Percentiles rank a stretch among this genome's conserved stretches.
Evolutionary conservation across 1,140 invertebrate genomes (phyloP).

Genomic region (Cecropterus lyciades): DNA sequence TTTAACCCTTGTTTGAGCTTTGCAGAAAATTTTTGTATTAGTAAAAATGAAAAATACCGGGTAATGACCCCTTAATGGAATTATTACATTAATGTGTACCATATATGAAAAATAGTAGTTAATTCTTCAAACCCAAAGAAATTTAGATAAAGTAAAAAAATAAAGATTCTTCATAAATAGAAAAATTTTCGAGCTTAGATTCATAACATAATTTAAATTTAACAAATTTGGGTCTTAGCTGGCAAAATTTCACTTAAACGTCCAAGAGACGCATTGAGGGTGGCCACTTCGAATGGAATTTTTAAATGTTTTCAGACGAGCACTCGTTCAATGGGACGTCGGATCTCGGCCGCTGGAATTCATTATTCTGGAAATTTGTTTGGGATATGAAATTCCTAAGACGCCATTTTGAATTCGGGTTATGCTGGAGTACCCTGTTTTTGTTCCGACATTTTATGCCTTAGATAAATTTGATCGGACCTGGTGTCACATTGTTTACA

Average conservation of each 20-base stretch:
- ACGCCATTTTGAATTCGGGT: slow-evolving; percentile 49
- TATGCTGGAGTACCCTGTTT: slow-evolving; percentile 45
- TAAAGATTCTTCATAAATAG: too few species aligned
- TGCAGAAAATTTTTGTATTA: background rate
- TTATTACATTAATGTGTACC: too few species aligned
- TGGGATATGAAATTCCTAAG: slow-evolving; percentile 68
- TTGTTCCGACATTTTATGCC: slow-evolving; percentile 34
- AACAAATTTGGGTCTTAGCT: background rate
- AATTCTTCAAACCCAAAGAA: too few species aligned
- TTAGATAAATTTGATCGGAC: slow-evolving; percentile 19
- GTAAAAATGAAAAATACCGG: too few species aligned
- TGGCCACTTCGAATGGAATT: slow-evolving; percentile 36
- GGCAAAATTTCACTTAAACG: background rate
- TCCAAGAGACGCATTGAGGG: slow-evolving; percentile 4
- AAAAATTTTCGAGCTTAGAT: too few species aligned
- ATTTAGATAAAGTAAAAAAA: too few species aligned
- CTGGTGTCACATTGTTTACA: background rate
- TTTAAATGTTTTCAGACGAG: slow-evolving; percentile 48
- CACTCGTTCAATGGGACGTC: slow-evolving; percentile 38
- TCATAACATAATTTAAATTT: background rate
- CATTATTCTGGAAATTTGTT: slow-evolving; percentile 60
- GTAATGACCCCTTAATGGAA: too few species aligned
- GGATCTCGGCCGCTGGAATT: slow-evolving; percentile 50
- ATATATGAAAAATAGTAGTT: too few species aligned
- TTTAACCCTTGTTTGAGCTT: slow-evolving; percentile 9